Base-by-base conservation (phyloP, 2,113 vertebrate genomes). In the Riparia riparia region DNA sequence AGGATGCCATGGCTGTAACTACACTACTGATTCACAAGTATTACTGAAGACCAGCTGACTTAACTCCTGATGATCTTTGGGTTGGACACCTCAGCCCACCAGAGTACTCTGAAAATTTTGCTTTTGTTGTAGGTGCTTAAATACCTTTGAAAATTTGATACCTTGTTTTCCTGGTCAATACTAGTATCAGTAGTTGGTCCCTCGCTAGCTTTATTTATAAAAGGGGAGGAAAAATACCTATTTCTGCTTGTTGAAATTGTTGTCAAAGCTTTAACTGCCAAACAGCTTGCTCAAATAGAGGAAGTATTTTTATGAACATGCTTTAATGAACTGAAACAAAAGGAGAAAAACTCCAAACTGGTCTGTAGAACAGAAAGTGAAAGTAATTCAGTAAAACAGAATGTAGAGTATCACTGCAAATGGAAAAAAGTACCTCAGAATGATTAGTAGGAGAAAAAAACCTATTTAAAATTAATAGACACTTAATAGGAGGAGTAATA, bases 311-410 rank as follows among this genome's bases (percentile, higher is more conserved):
- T 89, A 66, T 76, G 74, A 26, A 41, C 15, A 25, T 7, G 1
- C 63, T 89, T 39, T 54, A 70, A 47, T 83, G 42, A 93, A 83
- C 71, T 50, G 68, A 88, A 88, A 90, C 1, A 1, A 81, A 80
- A 47, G 21, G 51, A 61, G 32, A 89, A 47, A 64, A 49, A 3
- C 2, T 39, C 50, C 18, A 17, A 17, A 74, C 19, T 56, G 8
- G 4, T 57, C 53, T 42, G 14, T 34, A 69, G 39, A 93, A 93
- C 18, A 77, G 90, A 96, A 97, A 95, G 71, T 54, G 94, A 95
- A 96, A 95, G 76, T 86, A 90, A 72, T 63, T 77, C 45, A 26
- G 37, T 94, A 50, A 69, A 94, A 73, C 15, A 58, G 39, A 69
- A 37, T 1, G 0, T 34, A 56, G 24, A 53, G 16, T 50, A 29